Base-by-base conservation (phyloP, 2,888 invertebrate genomes). In the Drosophila kambysellisi region DNA sequence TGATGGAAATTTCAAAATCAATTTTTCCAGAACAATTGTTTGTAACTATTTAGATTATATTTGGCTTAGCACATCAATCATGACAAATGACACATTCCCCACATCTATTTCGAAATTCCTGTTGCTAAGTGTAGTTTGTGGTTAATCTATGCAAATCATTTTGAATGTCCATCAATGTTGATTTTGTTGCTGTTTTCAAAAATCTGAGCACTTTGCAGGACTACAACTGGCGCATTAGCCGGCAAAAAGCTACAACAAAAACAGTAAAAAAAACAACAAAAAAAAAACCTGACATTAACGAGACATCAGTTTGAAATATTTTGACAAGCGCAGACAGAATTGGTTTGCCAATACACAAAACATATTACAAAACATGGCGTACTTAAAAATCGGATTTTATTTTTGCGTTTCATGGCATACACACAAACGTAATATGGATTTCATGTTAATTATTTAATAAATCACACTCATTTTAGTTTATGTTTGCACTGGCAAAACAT, bases 261-360 rank as follows among this genome's bases (percentile, higher is more conserved):
- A 30, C 35, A 41, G 37, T 46, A 46, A 25, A 15, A 25, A 15
- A 8, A 46, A 46, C 15, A 46, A 15, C 25, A 25, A 25, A 25
- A 25, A 25, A 25, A 25, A 25, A 46, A 25, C 4, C 46, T 46
- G 57, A 66, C 68, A 87, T 78, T 80, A 84, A 83, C 76, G 69
- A 74, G 71, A 76, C 84, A 80, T 83, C 69, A 83, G 74, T 82
- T 83, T 75, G 73, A 83, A 74, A 72, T 88, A 83, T 88, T 86
- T 88, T 88, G 87, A 87, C 87, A 88, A 64, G 71, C 59, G 77
- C 66, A 64, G 78, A 81, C 77, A 81, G 79, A 74, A 75, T 74
- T 86, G 75, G 71, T 81, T 81, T 71, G 65, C 51, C 70, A 58
- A 59, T 33, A 53, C 48, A 37, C 50, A 50, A 48, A 52, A 37